These are phyloP conservation scores for Periophthalmus modestus DNA, from an alignment of 2,113 vertebrate species.

Conservation along the genomic window DNA sequence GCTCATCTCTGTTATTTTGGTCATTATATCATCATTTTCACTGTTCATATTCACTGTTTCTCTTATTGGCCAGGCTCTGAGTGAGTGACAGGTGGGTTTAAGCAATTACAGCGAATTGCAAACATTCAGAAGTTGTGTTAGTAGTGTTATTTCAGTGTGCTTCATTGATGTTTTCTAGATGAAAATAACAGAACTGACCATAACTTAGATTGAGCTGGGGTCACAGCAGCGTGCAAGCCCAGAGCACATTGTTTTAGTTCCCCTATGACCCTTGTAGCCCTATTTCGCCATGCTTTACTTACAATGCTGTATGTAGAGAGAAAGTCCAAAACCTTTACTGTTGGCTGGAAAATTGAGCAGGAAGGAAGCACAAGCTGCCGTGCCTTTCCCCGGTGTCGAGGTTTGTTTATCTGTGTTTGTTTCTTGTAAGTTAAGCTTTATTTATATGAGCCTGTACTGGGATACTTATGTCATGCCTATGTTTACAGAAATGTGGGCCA, in stretches of 20 bases:
- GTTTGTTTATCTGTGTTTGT: conserved; percentile 36
- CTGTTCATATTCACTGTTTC: too few species aligned
- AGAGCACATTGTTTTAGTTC: conserved; percentile 58
- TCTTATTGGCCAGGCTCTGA: too few species aligned
- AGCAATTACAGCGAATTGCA: too few species aligned
- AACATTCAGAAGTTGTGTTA: too few species aligned
- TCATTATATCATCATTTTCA: too few species aligned
- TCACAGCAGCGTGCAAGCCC: conserved; percentile 44
- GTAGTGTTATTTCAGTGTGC: conserved; percentile 29
- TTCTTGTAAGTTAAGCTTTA: conserved; percentile 53
- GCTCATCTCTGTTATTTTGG: too few species aligned
- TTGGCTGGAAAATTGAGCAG: conserved; percentile 53
- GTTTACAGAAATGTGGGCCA: conserved; percentile 61
- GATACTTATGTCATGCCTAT: conserved; percentile 57
- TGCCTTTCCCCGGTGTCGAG: conserved; percentile 36
- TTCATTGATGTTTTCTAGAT: conserved; percentile 27
- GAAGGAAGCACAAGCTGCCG: conserved; percentile 47
- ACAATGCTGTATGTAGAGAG: conserved; percentile 43
- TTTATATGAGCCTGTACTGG: conserved; percentile 57
- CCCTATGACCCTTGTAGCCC: conserved; percentile 30
- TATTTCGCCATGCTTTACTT: conserved; percentile 35
- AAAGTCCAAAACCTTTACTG: conserved; percentile 45
- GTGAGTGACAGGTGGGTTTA: too few species aligned
- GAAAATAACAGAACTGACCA: conserved; percentile 27
- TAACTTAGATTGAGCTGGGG: conserved; percentile 38